Evolutionary conservation across 2,113 vertebrate species (phyloP).

Genomic region (Lagenorhynchus albirostris): DNA sequence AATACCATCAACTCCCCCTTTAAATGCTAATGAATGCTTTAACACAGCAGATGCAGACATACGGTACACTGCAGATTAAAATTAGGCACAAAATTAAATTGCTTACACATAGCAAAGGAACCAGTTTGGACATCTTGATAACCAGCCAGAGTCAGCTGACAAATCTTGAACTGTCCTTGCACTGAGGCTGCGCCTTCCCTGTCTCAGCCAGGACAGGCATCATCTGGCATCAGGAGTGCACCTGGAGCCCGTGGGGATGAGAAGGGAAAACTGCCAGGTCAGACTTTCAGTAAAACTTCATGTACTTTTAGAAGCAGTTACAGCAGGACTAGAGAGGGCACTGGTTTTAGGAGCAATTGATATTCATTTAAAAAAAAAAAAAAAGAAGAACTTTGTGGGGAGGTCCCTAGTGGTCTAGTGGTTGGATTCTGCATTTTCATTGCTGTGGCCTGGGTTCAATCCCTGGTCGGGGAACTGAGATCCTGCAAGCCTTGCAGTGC

Average conservation of each 20-base stretch:
- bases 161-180: slow-evolving; percentile 69
- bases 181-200: slow-evolving; percentile 25
- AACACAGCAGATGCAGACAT: slow-evolving; percentile 82
- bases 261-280: background rate
- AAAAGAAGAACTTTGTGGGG: background rate
- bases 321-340: background rate
- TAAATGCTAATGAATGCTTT: slow-evolving; percentile 83
- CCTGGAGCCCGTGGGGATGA: background rate
- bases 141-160: slow-evolving; percentile 77
- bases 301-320: background rate
- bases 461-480: background rate
- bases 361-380: background rate
- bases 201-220: slow-evolving; percentile 23
- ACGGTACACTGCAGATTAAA: slow-evolving; percentile 81
- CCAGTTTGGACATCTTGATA: slow-evolving; percentile 81
- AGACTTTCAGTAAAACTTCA: background rate
- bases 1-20: slow-evolving; percentile 81
- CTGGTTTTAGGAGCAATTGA: background rate
- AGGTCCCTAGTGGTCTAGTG: background rate
- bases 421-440: background rate
- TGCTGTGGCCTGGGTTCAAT: background rate
- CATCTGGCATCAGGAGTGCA: background rate
- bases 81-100: slow-evolving; percentile 80
- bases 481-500: background rate
- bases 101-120: slow-evolving; percentile 79